These are phyloP conservation scores for Catocala fraxini DNA, from an alignment of 2,888 invertebrate species.

Conservation along the genomic window DNA sequence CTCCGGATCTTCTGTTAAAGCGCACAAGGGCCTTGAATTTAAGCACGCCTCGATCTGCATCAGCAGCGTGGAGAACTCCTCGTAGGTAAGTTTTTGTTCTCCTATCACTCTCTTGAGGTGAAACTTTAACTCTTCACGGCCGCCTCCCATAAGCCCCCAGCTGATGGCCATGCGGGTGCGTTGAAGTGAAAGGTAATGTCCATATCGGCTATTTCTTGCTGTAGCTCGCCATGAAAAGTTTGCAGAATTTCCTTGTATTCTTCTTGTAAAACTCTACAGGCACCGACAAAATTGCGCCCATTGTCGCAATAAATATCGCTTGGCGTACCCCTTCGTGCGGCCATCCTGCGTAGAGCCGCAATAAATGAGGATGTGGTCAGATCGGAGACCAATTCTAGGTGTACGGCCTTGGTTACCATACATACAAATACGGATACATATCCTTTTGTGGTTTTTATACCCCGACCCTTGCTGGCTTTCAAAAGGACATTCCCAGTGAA, in stretches of 20 bases:
- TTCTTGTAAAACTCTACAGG: constrained; percentile 30
- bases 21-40: constrained; percentile 42
- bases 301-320: constrained; percentile 47
- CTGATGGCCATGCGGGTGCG: constrained; percentile 5
- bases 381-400: constrained; percentile 51
- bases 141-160: constrained; percentile 7
- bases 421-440: constrained; percentile 43
- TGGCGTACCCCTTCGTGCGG: constrained; percentile 43
- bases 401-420: constrained; percentile 45
- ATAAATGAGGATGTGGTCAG: constrained; percentile 44
- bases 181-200: neutral
- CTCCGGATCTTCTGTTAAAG: constrained; percentile 40
- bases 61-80: constrained; percentile 42
- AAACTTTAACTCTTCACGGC: constrained; percentile 12
- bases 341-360: constrained; percentile 45
- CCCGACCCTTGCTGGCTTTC: constrained; percentile 34
- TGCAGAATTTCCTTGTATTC: constrained; percentile 12
- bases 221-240: constrained; percentile 14
- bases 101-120: constrained; percentile 43
- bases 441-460: constrained; percentile 30
- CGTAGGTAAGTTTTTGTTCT: constrained; percentile 43
- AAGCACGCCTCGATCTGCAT: constrained; percentile 45
- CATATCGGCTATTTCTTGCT: constrained; percentile 15
- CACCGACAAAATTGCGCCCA: constrained; percentile 46
- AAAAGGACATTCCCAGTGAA: constrained; percentile 22